Percentiles rank a stretch among this genome's conserved stretches.
These are phyloP conservation scores for Centruroides sculpturatus DNA, from an alignment of 1,140 invertebrate species.

Conservation along the genomic window DNA sequence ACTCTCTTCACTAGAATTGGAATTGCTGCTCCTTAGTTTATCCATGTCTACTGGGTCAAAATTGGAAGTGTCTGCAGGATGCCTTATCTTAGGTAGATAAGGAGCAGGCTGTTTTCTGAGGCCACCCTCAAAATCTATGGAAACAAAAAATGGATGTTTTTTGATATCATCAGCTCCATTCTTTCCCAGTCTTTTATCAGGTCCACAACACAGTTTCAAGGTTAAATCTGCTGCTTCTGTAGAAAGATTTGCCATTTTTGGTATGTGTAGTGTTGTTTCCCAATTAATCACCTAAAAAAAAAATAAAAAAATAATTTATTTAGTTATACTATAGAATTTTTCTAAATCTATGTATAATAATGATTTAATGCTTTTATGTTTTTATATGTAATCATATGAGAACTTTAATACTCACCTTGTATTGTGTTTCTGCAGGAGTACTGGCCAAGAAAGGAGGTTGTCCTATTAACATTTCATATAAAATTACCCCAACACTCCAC, in stretches of 20 bases:
- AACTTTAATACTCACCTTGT: conserved; percentile 51
- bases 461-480: conserved; percentile 98
- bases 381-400: too few relatives aligned
- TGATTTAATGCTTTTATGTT: too few relatives aligned
- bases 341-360: too few relatives aligned
- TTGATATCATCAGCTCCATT: conserved; percentile 86
- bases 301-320: not conserved
- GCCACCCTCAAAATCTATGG: conserved; percentile 77
- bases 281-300: conserved; percentile 83
- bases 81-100: conserved; percentile 80
- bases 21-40: conserved; percentile 53
- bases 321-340: too few relatives aligned
- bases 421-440: conserved; percentile 87
- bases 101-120: conserved; percentile 75
- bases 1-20: conserved; percentile 43
- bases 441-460: conserved; percentile 91
- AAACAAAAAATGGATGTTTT: conserved; percentile 76
- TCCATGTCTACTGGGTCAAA: conserved; percentile 90
- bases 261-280: conserved; percentile 79
- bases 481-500: conserved; percentile 98
- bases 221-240: conserved; percentile 82
- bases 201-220: conserved; percentile 70
- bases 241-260: conserved; percentile 69
- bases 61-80: conserved; percentile 93
- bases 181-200: conserved; percentile 75